Evolutionary conservation across 2,113 vertebrate genomes (phyloP).

Genomic region (Corythornis cristatus): DNA sequence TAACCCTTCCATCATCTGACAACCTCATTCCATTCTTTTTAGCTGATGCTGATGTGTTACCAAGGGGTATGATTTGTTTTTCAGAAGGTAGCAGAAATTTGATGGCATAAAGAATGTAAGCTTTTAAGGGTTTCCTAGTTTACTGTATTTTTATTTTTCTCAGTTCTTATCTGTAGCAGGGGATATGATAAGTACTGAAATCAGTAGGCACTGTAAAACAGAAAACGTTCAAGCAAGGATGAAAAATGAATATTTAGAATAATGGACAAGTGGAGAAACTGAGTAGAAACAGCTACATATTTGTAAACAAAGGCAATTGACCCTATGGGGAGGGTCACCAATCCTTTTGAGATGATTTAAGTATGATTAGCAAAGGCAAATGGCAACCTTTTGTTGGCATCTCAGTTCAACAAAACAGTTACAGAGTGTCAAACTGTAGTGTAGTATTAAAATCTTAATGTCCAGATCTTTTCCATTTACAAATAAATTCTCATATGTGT

Average conservation of each 20-base stretch:
- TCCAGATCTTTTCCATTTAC: neutral
- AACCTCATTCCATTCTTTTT: neutral
- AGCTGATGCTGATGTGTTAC: neutral
- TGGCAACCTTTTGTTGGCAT: neutral
- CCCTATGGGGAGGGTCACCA: neutral
- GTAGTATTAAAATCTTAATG: neutral
- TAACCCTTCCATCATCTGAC: neutral
- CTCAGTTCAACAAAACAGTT: neutral
- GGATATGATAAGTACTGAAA: neutral
- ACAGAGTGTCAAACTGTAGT: neutral
- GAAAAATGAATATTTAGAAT: neutral
- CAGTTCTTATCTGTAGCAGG: neutral
- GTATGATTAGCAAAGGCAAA: neutral
- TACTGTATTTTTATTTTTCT: neutral
- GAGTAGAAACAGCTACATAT: neutral
- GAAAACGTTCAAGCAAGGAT: neutral
- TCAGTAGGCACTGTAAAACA: neutral
- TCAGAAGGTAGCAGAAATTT: neutral
- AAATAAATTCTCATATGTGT: neutral
- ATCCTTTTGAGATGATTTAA: neutral
- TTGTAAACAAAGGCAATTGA: neutral
- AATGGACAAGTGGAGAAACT: neutral
- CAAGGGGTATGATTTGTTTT: neutral
- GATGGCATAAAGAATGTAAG: neutral
- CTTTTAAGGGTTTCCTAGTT: neutral